phyloP scores from a whole-genome alignment of 2,888 invertebrate genomes.

The Caenorhabditis uteleia region DNA sequence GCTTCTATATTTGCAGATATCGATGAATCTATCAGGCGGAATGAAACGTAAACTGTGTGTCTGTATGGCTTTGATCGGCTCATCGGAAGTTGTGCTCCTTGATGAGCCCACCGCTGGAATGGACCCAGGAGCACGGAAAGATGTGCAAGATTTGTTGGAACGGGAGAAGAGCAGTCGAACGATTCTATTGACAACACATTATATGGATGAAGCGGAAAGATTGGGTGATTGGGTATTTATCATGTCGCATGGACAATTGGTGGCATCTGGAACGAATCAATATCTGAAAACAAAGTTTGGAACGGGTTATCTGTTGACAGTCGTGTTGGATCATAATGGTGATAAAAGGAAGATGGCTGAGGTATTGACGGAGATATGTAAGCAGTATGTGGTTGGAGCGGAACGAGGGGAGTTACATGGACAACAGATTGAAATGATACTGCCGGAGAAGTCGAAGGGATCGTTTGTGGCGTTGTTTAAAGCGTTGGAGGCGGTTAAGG shows the following conservation, averaged over 20 bases:
- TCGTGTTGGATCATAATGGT: constrained; percentile 36
- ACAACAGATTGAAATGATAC: constrained; percentile 36
- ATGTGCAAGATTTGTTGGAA: constrained; percentile 47
- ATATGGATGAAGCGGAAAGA: constrained; percentile 67
- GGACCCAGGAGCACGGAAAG: constrained; percentile 43
- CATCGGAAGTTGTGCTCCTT: constrained; percentile 52
- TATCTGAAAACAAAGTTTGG: constrained; percentile 61
- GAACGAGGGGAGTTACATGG: constrained; percentile 33
- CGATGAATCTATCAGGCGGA: constrained; percentile 59
- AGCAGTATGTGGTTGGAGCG: constrained; percentile 17
- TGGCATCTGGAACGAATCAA: constrained; percentile 54
- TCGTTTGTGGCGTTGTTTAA: constrained; percentile 19
- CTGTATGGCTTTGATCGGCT: constrained; percentile 61
- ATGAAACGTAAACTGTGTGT: constrained; percentile 66
- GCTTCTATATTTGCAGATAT: constrained; percentile 24
- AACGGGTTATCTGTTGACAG: constrained; percentile 59
- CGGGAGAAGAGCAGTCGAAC: constrained; percentile 36
- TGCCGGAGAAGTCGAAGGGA: constrained; percentile 22
- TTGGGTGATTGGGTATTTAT: constrained; percentile 63
- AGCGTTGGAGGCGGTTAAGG: constrained; percentile 27
- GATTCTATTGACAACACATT: constrained; percentile 8
- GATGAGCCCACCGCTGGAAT: constrained; percentile 62
- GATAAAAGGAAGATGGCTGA: constrained; percentile 21
- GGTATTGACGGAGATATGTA: constrained; percentile 11
- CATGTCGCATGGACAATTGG: constrained; percentile 61